These are phyloP conservation scores for Zaprionus inermis DNA, from an alignment of 1,140 invertebrate genomes.

Conservation along the genomic window DNA sequence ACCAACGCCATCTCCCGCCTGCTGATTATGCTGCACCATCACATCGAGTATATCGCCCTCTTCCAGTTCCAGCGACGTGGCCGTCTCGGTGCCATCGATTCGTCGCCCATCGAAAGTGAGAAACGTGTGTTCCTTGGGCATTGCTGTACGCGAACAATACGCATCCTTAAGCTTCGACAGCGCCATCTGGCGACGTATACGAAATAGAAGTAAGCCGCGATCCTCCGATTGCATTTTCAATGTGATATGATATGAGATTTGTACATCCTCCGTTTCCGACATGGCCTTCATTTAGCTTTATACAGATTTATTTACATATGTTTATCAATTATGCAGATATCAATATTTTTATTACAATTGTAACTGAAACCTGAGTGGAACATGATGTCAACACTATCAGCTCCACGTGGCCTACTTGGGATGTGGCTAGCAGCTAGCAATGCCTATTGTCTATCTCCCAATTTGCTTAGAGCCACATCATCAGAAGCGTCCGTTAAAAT, in stretches of 20 bases:
- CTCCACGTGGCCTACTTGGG: conserved; percentile 43
- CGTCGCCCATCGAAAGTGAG: conserved; percentile 25
- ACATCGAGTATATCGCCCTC: conserved; percentile 40
- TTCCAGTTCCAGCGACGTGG: conserved; percentile 24
- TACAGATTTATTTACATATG: neutral
- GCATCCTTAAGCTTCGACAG: conserved; percentile 26
- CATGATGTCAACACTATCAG: neutral
- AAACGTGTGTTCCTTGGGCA: conserved; percentile 8
- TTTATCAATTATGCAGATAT: neutral
- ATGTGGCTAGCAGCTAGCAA: neutral
- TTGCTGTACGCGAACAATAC: conserved; percentile 24
- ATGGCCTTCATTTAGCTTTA: neutral
- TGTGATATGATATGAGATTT: conserved; percentile 16
- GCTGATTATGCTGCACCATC: neutral
- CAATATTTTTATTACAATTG: neutral
- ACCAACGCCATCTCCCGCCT: conserved; percentile 13
- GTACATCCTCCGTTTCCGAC: neutral
- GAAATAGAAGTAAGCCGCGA: conserved; percentile 11
- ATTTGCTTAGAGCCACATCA: conserved; percentile 26
- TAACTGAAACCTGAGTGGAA: neutral
- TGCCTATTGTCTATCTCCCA: conserved; percentile 13
- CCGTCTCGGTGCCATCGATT: conserved; percentile 29
- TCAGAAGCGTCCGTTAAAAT: conserved; percentile 6
- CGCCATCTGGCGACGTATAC: conserved; percentile 16
- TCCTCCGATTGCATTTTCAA: conserved; percentile 25